phyloP scores from a whole-genome alignment of 2,888 invertebrate species.

The Lochmaea crataegi region DNA sequence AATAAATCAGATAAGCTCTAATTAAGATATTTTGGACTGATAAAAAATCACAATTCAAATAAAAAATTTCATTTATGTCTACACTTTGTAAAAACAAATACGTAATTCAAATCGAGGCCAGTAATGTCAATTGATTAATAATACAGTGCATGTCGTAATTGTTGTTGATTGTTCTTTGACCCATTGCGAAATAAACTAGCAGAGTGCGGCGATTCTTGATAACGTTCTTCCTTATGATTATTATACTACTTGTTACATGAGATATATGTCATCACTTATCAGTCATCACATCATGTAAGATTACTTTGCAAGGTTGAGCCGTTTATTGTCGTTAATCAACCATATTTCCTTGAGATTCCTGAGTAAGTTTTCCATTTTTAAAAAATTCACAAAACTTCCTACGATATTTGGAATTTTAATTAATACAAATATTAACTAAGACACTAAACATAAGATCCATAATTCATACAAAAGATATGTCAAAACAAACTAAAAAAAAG shows the following conservation, averaged over 20 bases:
- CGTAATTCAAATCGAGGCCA: constrained; percentile 19
- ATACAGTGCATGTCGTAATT: constrained; percentile 33
- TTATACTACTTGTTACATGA: constrained; percentile 25
- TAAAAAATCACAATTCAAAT: neutral
- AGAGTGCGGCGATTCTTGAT: constrained; percentile 21
- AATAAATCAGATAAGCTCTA: neutral
- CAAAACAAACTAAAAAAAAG: no score
- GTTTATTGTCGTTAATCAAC: constrained; percentile 23
- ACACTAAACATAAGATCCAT: no score
- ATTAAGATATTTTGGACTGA: neutral
- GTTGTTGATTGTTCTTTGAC: constrained; percentile 39
- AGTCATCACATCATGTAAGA: constrained; percentile 21
- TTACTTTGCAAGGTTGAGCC: constrained; percentile 22
- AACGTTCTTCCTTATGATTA: constrained; percentile 27
- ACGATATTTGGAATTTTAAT: no score
- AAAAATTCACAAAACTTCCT: no score
- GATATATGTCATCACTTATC: constrained; percentile 26
- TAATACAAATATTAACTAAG: no score
- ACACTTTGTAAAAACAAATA: constrained; percentile 10
- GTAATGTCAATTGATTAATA: constrained; percentile 37
- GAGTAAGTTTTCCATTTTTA: constrained; percentile 3
- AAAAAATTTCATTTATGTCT: constrained; percentile 1
- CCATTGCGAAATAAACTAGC: no score
- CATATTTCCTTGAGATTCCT: constrained; percentile 25
- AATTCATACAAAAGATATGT: no score